phyloP scores from a whole-genome alignment of 2,113 vertebrate genomes.

The Bos javanicus region DNA sequence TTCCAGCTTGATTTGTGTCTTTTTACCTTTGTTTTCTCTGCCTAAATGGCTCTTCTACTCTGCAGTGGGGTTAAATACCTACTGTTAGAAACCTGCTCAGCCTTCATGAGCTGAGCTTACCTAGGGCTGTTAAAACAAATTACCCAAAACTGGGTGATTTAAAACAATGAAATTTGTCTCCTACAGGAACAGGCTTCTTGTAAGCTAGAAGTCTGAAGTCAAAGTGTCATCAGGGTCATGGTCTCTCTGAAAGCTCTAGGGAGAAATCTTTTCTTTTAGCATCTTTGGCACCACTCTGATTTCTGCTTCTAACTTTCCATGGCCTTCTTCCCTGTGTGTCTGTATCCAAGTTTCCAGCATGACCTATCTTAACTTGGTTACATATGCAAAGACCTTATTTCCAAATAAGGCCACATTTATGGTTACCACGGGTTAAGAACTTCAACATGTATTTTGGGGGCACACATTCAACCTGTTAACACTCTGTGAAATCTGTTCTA shows the following conservation, averaged over 20 bases:
- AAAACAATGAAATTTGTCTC: not conserved
- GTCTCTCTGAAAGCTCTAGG: not conserved
- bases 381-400: not conserved
- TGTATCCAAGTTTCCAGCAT: not conserved
- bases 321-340: not conserved
- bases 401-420: not conserved
- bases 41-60: not conserved
- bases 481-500: not conserved
- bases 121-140: not conserved
- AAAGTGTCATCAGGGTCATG: not conserved
- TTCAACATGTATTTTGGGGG: not conserved
- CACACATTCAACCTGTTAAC: not conserved
- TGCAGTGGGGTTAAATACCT: not conserved
- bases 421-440: not conserved
- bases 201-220: not conserved
- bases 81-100: not conserved
- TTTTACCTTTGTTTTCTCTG: not conserved
- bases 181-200: not conserved
- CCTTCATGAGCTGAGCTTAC: not conserved
- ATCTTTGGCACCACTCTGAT: not conserved
- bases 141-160: not conserved
- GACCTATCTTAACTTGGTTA: not conserved
- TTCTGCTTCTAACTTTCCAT: not conserved
- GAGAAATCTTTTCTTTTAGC: not conserved
- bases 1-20: constrained; percentile 25